Evolutionary conservation across 2,797 vertebrate species (phyloP).

Genomic region (Nothura maculosa): DNA sequence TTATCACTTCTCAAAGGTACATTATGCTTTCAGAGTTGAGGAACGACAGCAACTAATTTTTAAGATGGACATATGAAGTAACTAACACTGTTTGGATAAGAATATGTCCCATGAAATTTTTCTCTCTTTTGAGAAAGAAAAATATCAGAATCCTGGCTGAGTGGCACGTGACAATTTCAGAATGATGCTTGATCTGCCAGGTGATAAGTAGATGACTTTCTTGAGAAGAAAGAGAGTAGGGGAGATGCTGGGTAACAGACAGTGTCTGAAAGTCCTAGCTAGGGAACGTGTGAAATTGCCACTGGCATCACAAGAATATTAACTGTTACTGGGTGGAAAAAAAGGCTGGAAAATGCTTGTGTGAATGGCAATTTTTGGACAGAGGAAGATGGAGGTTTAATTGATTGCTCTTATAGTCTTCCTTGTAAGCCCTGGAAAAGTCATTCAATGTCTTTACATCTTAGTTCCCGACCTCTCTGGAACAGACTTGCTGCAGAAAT

Average conservation of each 20-base stretch:
- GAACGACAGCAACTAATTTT: not conserved
- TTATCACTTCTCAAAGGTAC: slow-evolving; percentile 6
- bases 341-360: not conserved
- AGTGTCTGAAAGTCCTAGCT: not conserved
- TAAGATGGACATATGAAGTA: not conserved
- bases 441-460: not conserved
- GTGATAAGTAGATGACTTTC: not conserved
- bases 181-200: not conserved
- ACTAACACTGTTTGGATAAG: not conserved
- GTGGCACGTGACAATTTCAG: not conserved
- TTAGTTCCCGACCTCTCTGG: not conserved
- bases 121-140: not conserved
- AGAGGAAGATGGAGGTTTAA: not conserved
- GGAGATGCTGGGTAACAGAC: not conserved
- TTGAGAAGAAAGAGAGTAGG: not conserved
- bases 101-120: not conserved
- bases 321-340: not conserved
- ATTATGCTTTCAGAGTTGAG: slow-evolving; percentile 28
- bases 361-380: not conserved
- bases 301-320: not conserved
- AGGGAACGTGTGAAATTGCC: not conserved
- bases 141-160: not conserved
- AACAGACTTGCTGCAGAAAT: not conserved
- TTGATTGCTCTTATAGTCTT: not conserved
- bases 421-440: not conserved